These are phyloP conservation scores for Meriones unguiculatus DNA, from an alignment of 2,113 vertebrate species.

Conservation along the genomic window DNA sequence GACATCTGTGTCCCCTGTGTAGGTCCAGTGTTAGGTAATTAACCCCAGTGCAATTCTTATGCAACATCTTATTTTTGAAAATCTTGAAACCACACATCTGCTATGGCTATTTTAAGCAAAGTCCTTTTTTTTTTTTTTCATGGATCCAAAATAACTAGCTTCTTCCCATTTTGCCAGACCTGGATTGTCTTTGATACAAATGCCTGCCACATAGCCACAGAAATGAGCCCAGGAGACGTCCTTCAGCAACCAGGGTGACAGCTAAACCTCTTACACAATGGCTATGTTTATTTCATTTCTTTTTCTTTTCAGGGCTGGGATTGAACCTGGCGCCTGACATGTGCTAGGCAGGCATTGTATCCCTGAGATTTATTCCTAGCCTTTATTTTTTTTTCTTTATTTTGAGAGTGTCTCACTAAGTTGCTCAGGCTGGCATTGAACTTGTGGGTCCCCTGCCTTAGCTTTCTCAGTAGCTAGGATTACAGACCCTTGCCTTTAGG, in stretches of 20 bases:
- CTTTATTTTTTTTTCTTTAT: background rate
- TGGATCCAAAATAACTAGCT: background rate
- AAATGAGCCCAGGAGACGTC: background rate
- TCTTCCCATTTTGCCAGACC: background rate
- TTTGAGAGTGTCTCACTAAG: background rate
- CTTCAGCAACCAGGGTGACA: background rate
- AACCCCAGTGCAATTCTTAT: background rate
- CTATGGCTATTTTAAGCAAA: background rate
- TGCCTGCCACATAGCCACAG: background rate
- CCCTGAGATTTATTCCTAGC: background rate
- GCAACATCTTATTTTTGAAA: background rate
- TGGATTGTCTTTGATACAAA: background rate
- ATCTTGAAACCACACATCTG: background rate
- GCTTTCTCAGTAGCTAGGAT: background rate
- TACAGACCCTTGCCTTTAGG: background rate
- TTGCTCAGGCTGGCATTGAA: background rate
- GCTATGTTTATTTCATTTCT: no score
- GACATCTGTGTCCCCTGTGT: rapidly evolving
- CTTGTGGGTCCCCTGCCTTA: background rate
- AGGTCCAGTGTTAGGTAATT: background rate
- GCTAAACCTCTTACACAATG: background rate
- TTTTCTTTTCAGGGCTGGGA: background rate
- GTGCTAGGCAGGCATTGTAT: background rate
- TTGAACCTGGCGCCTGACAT: background rate
- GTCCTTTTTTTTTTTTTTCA: background rate